These are phyloP conservation scores for Pterocles gutturalis DNA, from an alignment of 2,113 vertebrate genomes.

Conservation along the genomic window DNA sequence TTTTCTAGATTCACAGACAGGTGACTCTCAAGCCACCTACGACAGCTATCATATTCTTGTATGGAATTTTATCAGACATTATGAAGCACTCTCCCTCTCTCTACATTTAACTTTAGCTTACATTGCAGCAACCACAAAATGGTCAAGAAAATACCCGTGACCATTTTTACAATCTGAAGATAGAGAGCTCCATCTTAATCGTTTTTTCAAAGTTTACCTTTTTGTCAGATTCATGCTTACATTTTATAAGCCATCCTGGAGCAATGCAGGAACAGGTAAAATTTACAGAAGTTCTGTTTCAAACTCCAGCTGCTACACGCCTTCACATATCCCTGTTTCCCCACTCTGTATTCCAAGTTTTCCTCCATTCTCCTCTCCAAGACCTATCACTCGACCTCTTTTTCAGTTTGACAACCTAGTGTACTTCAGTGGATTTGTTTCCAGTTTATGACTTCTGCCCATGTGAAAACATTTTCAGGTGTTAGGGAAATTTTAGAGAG, in stretches of 20 bases:
- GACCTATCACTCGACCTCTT: not conserved
- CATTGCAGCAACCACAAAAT: not conserved
- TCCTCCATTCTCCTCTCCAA: not conserved
- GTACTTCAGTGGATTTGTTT: not conserved
- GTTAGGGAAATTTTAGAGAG: not conserved
- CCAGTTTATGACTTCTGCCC: not conserved
- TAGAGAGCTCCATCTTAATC: not conserved
- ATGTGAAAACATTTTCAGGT: not conserved
- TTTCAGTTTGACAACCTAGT: not conserved
- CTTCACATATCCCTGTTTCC: not conserved
- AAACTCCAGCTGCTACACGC: not conserved
- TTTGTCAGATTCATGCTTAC: not conserved
- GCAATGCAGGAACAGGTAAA: not conserved
- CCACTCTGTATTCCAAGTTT: not conserved
- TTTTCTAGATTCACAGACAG: not conserved
- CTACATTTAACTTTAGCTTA: not conserved
- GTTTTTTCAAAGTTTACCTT: not conserved
- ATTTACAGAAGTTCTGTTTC: not conserved
- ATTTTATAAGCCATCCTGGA: not conserved
- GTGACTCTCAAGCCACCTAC: not conserved
- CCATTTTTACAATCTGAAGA: not conserved
- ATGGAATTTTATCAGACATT: not conserved
- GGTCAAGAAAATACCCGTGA: not conserved
- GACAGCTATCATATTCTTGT: not conserved
- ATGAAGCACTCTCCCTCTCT: not conserved